These are phyloP conservation scores for human DNA, from an alignment of 2,113 vertebrate genomes.

Conservation along the genomic window DNA sequence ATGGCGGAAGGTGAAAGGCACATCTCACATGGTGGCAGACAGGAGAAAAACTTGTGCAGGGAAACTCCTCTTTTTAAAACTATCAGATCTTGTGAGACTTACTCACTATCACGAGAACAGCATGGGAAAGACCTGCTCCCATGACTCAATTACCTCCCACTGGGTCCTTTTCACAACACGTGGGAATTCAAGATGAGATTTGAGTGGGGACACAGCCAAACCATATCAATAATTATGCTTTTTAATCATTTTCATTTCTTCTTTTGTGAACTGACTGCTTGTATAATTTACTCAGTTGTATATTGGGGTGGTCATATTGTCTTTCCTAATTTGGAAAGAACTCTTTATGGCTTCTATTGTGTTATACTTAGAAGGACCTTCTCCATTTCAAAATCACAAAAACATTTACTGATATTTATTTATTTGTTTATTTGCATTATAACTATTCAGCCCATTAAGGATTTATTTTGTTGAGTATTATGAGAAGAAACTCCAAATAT, in stretches of 20 bases:
- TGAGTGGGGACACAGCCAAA: no score
- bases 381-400: neutral
- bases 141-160: no score
- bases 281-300: neutral
- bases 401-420: neutral
- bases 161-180: no score
- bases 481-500: neutral
- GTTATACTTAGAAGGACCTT: neutral
- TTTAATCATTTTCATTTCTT: neutral
- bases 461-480: neutral
- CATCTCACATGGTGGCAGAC: no score
- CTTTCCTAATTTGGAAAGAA: neutral
- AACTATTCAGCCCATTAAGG: neutral
- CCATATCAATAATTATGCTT: no score
- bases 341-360: neutral
- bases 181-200: no score
- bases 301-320: neutral
- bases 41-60: no score
- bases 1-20: no score
- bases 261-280: neutral
- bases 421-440: neutral
- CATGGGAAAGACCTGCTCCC: no score
- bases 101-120: no score
- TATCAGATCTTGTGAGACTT: no score
- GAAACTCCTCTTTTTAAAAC: no score